Percentiles rank a stretch among this genome's conserved stretches.
These are phyloP conservation scores for Laticauda laticaudata DNA, from an alignment of 2,113 vertebrate genomes.

Conservation along the genomic window DNA sequence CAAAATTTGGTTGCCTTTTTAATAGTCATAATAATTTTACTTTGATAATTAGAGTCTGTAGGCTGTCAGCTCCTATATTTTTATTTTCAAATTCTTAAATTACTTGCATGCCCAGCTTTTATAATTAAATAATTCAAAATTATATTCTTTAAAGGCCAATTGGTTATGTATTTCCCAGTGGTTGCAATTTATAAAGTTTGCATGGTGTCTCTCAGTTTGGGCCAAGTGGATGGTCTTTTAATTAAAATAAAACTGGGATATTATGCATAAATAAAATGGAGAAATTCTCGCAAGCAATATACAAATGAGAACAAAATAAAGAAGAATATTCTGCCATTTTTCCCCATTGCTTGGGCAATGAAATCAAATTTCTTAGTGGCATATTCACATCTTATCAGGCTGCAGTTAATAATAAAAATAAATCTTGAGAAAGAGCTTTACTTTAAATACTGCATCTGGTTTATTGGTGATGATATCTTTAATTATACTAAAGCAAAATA, in stretches of 20 bases:
- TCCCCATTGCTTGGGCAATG: constrained; percentile 40
- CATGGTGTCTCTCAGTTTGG: not conserved
- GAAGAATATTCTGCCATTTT: constrained; percentile 23
- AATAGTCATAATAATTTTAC: not conserved
- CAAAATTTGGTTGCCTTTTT: not conserved
- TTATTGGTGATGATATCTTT: constrained; percentile 76
- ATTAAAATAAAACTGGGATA: not conserved
- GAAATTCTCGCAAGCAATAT: constrained; percentile 4
- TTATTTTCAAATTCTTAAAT: not conserved
- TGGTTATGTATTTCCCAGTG: not conserved
- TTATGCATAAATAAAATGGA: constrained; percentile 12
- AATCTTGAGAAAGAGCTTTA: constrained; percentile 67
- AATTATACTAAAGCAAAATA: constrained; percentile 75
- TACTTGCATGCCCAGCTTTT: not conserved
- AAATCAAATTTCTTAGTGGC: constrained; percentile 64
- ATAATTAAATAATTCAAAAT: not conserved
- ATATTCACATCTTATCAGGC: constrained; percentile 58
- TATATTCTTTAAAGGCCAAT: not conserved
- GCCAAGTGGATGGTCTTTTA: not conserved
- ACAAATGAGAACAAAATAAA: not conserved
- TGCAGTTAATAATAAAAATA: constrained; percentile 71
- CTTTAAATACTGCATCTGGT: constrained; percentile 72
- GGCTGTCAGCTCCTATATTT: not conserved
- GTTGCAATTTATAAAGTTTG: not conserved
- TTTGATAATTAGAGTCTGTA: not conserved